Conservation (phyloP, 1,140 invertebrate genomes). For the Lucilia cuprina region DNA sequence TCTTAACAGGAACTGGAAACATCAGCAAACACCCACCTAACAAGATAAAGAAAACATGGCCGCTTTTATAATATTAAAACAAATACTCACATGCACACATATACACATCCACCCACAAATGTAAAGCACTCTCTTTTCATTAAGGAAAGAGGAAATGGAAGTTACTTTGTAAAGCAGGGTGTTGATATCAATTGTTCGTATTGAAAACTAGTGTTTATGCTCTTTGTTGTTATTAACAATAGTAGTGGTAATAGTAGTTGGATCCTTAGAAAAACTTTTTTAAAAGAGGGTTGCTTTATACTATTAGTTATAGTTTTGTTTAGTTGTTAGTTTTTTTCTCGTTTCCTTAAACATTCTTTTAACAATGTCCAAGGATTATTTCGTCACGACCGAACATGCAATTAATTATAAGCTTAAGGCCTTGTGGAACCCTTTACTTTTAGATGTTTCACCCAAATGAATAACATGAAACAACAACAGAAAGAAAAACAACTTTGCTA, state of each 20-base stretch:
- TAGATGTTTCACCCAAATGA: background rate
- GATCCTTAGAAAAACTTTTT: background rate
- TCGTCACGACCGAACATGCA: slow-evolving; percentile 63
- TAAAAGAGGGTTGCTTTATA: background rate
- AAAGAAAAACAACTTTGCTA: slow-evolving; percentile 5
- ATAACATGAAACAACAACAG: background rate
- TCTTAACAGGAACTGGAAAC: background rate
- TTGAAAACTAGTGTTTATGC: background rate
- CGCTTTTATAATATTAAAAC: background rate
- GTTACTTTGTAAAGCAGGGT: background rate
- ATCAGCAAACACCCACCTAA: background rate
- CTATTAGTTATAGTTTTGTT: background rate
- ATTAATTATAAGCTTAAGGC: slow-evolving; percentile 63
- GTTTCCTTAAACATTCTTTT: background rate
- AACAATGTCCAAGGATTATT: slow-evolving; percentile 53
- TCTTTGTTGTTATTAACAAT: background rate
- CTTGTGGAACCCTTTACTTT: slow-evolving; percentile 54
- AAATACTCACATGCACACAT: background rate
- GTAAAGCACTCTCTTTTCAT: too few species aligned
- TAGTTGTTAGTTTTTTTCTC: background rate
- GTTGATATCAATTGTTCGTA: background rate
- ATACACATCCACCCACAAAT: background rate
- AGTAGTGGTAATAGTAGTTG: background rate
- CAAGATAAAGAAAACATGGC: slow-evolving; percentile 23
- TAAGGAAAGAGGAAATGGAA: background rate